Evolutionary conservation across 2,888 invertebrate species (phyloP), one percentile per base, ranked within the genome.

Genomic region (Yponomeuta malinellus): DNA sequence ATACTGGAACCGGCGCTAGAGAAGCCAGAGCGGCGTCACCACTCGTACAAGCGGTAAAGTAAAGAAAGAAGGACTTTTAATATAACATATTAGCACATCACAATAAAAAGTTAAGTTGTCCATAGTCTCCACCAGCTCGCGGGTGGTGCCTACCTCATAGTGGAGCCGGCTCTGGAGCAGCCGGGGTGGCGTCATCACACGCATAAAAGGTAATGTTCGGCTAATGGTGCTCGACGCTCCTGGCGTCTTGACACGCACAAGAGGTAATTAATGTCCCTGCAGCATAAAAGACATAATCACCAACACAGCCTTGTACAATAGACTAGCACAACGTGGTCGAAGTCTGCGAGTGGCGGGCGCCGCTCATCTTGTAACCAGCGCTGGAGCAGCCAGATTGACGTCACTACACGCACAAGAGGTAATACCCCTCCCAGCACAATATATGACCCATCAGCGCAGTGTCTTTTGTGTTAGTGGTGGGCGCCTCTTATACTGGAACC

Each of bases 81-180:
- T 23, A 23, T 23, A 23, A 23, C 23, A 23, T 23, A 23, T 23
- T 23, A 23, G 23, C 23, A 23, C 23, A 23, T 23, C 23, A 23
- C 23, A 23, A 23, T 23, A 23, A 23, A 23, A 23, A 23, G 23
- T 23, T 23, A 23, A 23, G 23, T 23, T 23, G 23, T 23, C 23
- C 23, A 23, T 23, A 2, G 10, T 52, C 96, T 96, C 80, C 97
- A 97, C 86, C 97, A 98, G 77, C 89, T 23, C 1, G 76, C 74
- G 91, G 90, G 86, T 98, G 98, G 87, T 98, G 98, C 98, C 71
- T 98, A 98, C 70, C 4, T 8, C 52, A 52, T 52, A 6, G 52
- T 52, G 52, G 4, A 52, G 12, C 10, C 52, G 52, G 52, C 52
- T 12, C 10, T 52, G 3, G 52, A 59, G 15, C 52, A 15, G 15